A percentile compares a stretch with the other conserved stretches of the same genome.
Evolutionary conservation across 2,888 invertebrate species (phyloP).

Genomic region (Ligdia adustata): DNA sequence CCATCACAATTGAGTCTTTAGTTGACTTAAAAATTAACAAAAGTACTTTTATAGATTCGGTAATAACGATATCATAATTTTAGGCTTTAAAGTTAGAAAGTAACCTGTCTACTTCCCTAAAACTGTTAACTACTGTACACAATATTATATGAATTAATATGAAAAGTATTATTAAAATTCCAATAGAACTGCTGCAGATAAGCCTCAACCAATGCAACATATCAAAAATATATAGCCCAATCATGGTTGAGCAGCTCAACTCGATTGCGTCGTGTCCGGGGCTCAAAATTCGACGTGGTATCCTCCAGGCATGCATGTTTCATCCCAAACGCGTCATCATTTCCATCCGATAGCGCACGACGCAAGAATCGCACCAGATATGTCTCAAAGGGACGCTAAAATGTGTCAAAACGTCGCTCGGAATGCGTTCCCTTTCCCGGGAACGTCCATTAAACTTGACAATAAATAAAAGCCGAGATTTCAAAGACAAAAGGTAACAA

Average conservation of each 20-base stretch:
- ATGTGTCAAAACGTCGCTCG: conserved; percentile 8
- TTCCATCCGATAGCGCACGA: conserved; percentile 10
- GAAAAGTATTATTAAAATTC: too few species aligned
- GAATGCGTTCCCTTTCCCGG: conserved; percentile 5
- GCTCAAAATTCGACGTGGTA: background rate
- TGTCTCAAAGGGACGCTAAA: conserved; percentile 12
- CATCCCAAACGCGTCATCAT: conserved; percentile 1
- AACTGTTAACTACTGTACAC: too few species aligned
- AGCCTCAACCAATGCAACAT: too few species aligned
- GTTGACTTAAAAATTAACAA: too few species aligned
- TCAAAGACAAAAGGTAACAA: conserved; percentile 22
- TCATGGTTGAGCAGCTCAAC: conserved; percentile 16
- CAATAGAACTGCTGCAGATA: too few species aligned
- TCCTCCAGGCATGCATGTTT: conserved; percentile 10
- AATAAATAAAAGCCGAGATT: conserved; percentile 21
- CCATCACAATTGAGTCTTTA: too few species aligned
- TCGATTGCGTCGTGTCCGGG: background rate
- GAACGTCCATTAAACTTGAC: conserved; percentile 12
- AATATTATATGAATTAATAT: too few species aligned
- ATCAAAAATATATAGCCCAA: too few species aligned
- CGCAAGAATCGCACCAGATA: background rate
- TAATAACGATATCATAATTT: too few species aligned
- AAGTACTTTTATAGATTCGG: too few species aligned
- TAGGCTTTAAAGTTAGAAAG: too few species aligned
- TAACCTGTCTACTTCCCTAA: too few species aligned